Conservation (phyloP, 2,113 vertebrate species). For the Phoxinus phoxinus region DNA sequence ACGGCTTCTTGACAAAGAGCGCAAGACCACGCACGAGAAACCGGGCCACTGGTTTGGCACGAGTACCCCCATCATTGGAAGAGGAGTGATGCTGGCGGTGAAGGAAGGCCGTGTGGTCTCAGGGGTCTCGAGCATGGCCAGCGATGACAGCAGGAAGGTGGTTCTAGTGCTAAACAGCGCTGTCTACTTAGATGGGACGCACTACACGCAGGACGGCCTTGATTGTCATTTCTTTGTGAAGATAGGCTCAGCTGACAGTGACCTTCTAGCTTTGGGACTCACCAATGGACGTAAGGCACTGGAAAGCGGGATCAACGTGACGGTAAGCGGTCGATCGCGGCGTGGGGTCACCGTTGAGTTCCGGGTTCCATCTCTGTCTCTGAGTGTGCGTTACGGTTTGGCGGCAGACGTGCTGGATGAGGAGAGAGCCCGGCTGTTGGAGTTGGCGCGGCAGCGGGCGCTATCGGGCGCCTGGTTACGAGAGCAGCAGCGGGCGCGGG, state of each 20-base stretch:
- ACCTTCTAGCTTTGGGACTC: constrained; percentile 90
- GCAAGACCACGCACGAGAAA: constrained; percentile 85
- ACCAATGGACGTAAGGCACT: constrained; percentile 91
- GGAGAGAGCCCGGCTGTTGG: constrained; percentile 91
- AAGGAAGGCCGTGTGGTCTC: constrained; percentile 92
- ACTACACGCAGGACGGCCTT: constrained; percentile 93
- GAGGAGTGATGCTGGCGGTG: constrained; percentile 94
- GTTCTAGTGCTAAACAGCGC: constrained; percentile 91
- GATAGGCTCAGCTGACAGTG: constrained; percentile 89
- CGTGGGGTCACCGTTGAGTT: constrained; percentile 92
- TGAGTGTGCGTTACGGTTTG: constrained; percentile 94
- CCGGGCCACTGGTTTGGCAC: constrained; percentile 97
- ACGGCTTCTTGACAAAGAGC: constrained; percentile 89
- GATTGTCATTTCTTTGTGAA: constrained; percentile 98
- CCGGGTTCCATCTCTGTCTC: constrained; percentile 83
- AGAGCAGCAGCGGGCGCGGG: constrained; percentile 92
- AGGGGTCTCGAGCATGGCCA: constrained; percentile 85
- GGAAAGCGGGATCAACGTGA: constrained; percentile 92
- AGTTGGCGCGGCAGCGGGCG: constrained; percentile 92
- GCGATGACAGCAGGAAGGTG: constrained; percentile 93
- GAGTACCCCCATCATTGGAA: constrained; percentile 90
- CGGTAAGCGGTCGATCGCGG: constrained; percentile 92
- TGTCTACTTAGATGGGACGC: constrained; percentile 93
- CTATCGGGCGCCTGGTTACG: constrained; percentile 90
- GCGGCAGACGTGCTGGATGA: constrained; percentile 90